Percentiles rank a stretch among this genome's conserved stretches.
phyloP scores from a whole-genome alignment of 1,140 invertebrate species.

The Nasonia vitripennis region DNA sequence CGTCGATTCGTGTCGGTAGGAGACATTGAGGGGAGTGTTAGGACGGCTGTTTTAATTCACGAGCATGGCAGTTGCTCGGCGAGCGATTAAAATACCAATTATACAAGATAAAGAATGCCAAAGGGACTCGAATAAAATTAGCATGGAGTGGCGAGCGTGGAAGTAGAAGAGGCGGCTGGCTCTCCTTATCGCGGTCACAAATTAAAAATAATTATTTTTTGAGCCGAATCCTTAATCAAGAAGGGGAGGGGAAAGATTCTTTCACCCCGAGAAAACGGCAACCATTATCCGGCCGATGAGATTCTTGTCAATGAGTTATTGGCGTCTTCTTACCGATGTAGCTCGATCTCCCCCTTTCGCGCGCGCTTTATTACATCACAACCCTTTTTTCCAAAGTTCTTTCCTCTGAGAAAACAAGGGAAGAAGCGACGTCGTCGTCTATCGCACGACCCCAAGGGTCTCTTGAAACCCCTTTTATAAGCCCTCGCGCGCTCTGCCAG shows the following conservation, averaged over 20 bases:
- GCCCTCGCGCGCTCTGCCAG: conserved; percentile 11
- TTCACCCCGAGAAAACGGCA: conserved; percentile 65
- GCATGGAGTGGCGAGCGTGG: conserved; percentile 59
- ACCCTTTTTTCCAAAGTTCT: conserved; percentile 69
- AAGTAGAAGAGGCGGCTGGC: conserved; percentile 50
- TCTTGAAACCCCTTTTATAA: conserved; percentile 55
- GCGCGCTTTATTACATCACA: conserved; percentile 65
- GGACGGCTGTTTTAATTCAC: conserved; percentile 59
- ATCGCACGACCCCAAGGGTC: conserved; percentile 45
- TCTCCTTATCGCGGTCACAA: conserved; percentile 71
- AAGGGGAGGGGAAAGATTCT: conserved; percentile 39
- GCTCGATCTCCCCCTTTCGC: conserved; percentile 50
- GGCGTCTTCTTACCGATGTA: conserved; percentile 70
- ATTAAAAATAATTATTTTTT: conserved; percentile 77
- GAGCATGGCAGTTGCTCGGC: conserved; percentile 57
- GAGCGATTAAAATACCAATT: conserved; percentile 66
- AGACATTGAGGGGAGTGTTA: not conserved
- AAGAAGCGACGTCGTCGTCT: conserved; percentile 52
- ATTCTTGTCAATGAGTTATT: conserved; percentile 76
- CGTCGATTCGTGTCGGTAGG: conserved; percentile 5
- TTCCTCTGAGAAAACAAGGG: conserved; percentile 56
- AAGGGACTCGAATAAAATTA: conserved; percentile 69
- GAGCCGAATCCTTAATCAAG: conserved; percentile 72
- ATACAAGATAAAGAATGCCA: conserved; percentile 67
- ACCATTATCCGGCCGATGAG: conserved; percentile 71